Percentiles rank a stretch among this genome's conserved stretches.
phyloP scores from a whole-genome alignment of 2,113 vertebrate species.

The Rhodinocichla rosea region DNA sequence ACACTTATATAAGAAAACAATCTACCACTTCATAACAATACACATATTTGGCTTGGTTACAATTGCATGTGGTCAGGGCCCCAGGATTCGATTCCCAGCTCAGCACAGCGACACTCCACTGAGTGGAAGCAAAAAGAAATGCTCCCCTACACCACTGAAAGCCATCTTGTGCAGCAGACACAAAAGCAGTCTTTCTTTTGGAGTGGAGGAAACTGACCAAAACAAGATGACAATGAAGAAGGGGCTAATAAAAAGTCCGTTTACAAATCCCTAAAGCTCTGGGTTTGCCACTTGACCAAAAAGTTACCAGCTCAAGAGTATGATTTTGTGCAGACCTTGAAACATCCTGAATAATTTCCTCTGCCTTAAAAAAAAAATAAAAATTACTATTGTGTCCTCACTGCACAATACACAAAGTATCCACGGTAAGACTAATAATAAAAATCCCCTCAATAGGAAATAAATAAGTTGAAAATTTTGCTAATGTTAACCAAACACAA shows the following conservation, averaged over 20 bases:
- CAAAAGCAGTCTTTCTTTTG: background rate
- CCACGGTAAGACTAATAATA: background rate
- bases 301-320: background rate
- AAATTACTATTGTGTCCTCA: background rate
- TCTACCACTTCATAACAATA: background rate
- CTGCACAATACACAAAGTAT: background rate
- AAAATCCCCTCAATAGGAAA: background rate
- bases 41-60: background rate
- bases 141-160: background rate
- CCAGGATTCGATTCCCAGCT: background rate
- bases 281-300: background rate
- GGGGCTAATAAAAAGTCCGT: background rate
- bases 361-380: background rate
- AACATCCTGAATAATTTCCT: background rate
- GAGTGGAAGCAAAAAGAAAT: background rate
- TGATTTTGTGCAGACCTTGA: background rate
- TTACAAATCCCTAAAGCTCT: background rate
- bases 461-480: background rate
- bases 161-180: background rate
- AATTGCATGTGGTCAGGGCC: background rate
- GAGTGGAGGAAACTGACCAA: background rate
- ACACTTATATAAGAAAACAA: constrained; percentile 10
- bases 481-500: background rate
- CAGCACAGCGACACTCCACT: background rate
- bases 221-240: background rate